Evolutionary conservation across 2,797 vertebrate species (phyloP).

Genomic region (Cyprinodon diabolis): DNA sequence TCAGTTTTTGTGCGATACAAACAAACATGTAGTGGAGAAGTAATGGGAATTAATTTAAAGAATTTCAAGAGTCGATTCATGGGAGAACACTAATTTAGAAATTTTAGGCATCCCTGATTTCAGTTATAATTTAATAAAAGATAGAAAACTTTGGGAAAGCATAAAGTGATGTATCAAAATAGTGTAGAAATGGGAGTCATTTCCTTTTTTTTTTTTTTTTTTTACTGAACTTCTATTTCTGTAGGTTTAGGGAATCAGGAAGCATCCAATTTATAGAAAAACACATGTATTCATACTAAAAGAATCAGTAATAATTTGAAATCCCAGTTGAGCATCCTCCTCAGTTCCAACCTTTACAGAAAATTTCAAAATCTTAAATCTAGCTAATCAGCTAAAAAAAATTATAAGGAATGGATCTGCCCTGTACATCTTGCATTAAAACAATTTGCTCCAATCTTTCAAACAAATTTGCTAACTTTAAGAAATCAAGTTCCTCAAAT

Average conservation of each 20-base stretch:
- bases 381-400: background rate
- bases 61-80: background rate
- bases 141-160: background rate
- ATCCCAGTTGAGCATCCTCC: background rate
- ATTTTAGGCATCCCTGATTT: background rate
- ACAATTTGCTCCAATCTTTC: constrained; percentile 1
- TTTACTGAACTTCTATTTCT: background rate
- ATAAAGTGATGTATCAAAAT: background rate
- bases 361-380: background rate
- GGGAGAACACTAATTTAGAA: background rate
- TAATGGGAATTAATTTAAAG: background rate
- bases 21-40: background rate
- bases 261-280: background rate
- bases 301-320: background rate
- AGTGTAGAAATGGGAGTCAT: background rate
- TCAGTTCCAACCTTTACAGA: constrained; percentile 17
- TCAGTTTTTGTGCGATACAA: background rate
- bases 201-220: background rate
- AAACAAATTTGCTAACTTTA: constrained; percentile 15
- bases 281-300: background rate
- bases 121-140: background rate
- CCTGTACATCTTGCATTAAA: constrained; percentile 11
- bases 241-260: background rate
- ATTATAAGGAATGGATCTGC: background rate
- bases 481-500: constrained; percentile 14